These are phyloP conservation scores for Halcyon malimbica DNA, from an alignment of 2,113 vertebrate species.

Conservation along the genomic window DNA sequence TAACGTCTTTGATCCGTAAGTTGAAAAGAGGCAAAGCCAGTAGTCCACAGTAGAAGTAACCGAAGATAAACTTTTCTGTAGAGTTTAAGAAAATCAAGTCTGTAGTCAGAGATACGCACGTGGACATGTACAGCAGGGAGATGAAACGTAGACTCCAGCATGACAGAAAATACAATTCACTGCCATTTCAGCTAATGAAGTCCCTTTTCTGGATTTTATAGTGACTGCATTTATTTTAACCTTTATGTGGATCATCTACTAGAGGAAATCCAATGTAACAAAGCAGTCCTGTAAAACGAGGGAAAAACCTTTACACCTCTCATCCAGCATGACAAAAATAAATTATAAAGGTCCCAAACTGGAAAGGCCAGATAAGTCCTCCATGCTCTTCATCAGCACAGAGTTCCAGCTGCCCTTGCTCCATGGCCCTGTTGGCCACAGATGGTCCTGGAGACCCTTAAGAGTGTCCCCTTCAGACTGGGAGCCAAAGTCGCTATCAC, in stretches of 20 bases:
- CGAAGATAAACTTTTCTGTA: background rate
- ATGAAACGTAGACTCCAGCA: background rate
- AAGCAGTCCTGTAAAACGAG: background rate
- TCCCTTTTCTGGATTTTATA: background rate
- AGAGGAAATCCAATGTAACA: background rate
- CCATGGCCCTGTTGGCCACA: background rate
- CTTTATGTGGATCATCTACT: background rate
- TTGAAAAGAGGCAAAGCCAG: slow-evolving; percentile 47
- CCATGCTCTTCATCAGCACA: background rate
- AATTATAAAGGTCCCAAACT: background rate
- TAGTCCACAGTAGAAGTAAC: slow-evolving; percentile 29
- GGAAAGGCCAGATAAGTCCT: background rate
- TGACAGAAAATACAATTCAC: background rate
- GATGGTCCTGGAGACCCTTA: background rate
- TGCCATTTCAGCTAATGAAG: background rate
- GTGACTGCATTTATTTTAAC: background rate
- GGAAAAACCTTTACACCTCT: background rate
- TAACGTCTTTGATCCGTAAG: slow-evolving; percentile 21
- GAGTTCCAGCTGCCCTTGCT: background rate
- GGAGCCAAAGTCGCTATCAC: background rate
- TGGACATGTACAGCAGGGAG: background rate
- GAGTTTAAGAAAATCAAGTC: background rate
- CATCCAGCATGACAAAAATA: background rate
- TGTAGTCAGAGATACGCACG: background rate
- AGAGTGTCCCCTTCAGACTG: background rate